Evolutionary conservation across 2,113 vertebrate genomes (phyloP).

Genomic region (Lampris incognitus): DNA sequence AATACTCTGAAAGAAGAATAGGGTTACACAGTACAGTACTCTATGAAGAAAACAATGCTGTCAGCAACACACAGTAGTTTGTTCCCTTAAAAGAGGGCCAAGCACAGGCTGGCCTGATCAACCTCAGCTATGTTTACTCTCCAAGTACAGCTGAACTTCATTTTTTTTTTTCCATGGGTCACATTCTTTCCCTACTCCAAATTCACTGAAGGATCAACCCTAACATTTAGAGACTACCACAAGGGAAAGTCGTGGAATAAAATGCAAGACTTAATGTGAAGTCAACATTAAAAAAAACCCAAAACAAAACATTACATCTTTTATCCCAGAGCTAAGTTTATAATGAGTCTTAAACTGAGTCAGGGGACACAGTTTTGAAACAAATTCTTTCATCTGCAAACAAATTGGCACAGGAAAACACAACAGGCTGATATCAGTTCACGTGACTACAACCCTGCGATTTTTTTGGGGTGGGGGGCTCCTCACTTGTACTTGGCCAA

Average conservation of each 20-base stretch:
- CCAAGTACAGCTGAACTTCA: constrained; percentile 22
- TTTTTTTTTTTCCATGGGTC: not conserved
- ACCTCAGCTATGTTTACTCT: constrained; percentile 29
- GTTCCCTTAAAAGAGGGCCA: constrained; percentile 63
- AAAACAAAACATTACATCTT: too few species aligned
- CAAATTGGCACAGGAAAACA: constrained; percentile 21
- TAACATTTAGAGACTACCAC: not conserved
- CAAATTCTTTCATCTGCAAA: not conserved
- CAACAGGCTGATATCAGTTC: too few species aligned
- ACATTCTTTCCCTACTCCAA: constrained; percentile 18
- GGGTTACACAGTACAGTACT: constrained; percentile 16
- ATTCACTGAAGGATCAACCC: not conserved
- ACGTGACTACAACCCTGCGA: too few species aligned
- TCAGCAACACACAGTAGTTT: constrained; percentile 64
- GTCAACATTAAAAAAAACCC: too few species aligned
- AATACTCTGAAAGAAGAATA: constrained; percentile 39
- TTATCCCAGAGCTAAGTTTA: too few species aligned
- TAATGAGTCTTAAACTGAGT: too few species aligned
- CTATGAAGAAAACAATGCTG: constrained; percentile 43
- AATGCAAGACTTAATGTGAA: too few species aligned
- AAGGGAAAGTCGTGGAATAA: too few species aligned
- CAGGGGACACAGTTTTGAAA: not conserved
- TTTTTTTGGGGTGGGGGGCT: too few species aligned
- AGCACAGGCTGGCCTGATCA: constrained; percentile 18
- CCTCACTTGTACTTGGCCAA: too few species aligned